These are phyloP conservation scores for Heteronetta atricapilla DNA, from an alignment of 2,113 vertebrate species.

Conservation along the genomic window DNA sequence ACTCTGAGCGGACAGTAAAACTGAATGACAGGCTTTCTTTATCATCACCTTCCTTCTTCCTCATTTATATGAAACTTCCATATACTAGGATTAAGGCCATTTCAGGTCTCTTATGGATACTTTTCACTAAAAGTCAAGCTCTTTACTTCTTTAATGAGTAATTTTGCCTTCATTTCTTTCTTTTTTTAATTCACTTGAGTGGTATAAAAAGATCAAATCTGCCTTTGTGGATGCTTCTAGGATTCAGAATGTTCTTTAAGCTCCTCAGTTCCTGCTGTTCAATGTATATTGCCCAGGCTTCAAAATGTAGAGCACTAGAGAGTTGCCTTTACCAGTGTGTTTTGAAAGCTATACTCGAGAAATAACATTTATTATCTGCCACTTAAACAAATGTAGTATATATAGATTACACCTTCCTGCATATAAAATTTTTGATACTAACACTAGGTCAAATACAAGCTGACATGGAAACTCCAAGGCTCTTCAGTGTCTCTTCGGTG, in stretches of 20 bases:
- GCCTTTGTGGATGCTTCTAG: neutral
- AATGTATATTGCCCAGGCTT: neutral
- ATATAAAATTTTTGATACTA: neutral
- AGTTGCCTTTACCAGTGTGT: fast-evolving
- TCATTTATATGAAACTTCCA: neutral
- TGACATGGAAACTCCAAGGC: neutral
- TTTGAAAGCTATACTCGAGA: neutral
- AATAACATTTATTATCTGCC: neutral
- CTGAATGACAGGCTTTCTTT: neutral
- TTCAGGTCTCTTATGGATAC: neutral
- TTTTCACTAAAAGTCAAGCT: neutral
- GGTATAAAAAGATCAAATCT: neutral
- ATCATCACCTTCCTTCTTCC: neutral
- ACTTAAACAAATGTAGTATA: neutral
- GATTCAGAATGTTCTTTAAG: neutral
- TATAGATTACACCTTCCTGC: neutral
- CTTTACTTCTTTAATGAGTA: neutral
- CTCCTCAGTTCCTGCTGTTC: neutral
- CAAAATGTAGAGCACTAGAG: neutral
- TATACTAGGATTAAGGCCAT: neutral
- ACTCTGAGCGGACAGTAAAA: neutral
- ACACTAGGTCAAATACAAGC: neutral
- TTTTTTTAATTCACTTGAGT: neutral
- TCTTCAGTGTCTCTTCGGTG: neutral
- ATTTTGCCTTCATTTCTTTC: neutral